Percentiles rank a stretch among this genome's conserved stretches.
phyloP scores from a whole-genome alignment of 2,888 invertebrate species.

The Lucinisca nassula region DNA sequence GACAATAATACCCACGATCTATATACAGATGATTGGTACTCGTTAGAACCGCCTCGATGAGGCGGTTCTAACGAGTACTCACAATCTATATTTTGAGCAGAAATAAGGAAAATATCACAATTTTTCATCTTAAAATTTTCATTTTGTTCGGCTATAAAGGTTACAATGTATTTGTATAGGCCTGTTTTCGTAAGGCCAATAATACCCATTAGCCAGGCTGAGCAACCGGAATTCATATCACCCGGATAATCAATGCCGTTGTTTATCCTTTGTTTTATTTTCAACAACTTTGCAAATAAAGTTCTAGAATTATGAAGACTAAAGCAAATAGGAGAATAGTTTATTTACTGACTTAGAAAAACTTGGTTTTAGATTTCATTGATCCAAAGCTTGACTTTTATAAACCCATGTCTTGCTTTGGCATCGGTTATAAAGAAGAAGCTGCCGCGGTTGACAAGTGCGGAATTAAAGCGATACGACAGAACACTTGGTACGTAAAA shows the following conservation, averaged over 20 bases:
- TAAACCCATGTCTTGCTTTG: background rate
- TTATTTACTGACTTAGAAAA: background rate
- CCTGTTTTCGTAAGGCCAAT: too few species aligned
- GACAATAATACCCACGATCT: too few species aligned
- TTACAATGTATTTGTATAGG: too few species aligned
- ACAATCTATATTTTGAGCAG: too few species aligned
- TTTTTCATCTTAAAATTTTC: too few species aligned
- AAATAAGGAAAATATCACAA: too few species aligned
- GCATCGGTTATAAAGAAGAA: background rate
- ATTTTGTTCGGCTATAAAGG: too few species aligned
- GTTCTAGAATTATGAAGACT: background rate
- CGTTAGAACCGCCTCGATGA: too few species aligned
- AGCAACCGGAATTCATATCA: background rate
- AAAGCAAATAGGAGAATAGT: background rate
- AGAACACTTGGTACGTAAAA: background rate
- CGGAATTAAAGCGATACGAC: too few species aligned
- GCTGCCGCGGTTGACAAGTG: background rate
- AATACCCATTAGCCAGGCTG: too few species aligned
- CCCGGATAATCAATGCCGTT: background rate
- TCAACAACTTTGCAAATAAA: background rate
- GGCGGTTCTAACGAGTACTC: too few species aligned
- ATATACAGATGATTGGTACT: too few species aligned
- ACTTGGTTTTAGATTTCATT: background rate
- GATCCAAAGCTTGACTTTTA: background rate
- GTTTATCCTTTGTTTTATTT: background rate